Evolutionary conservation across 2,113 vertebrate genomes (phyloP), one percentile per base, ranked within the genome.

Genomic region (Chauna torquata): DNA sequence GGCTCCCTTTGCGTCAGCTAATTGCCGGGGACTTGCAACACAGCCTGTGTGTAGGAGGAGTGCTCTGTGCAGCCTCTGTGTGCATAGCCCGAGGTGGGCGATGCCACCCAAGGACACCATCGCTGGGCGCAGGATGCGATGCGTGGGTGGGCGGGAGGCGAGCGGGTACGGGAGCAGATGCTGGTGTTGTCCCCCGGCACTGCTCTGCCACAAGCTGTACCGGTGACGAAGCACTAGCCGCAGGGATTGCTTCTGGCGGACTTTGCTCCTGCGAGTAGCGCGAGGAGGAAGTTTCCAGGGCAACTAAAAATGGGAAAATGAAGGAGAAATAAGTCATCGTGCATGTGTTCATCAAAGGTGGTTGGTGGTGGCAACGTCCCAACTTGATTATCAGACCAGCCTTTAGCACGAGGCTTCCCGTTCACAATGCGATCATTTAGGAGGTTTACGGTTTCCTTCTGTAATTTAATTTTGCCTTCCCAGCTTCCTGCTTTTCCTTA

Each of bases 181-280:
- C 44, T 27, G 5, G 59, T 58, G 65, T 79, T 44, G 19, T n/a
- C 23, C 34, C 38, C 62, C 34, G 34, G 30, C 25, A 14, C 72
- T 0, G 0, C 64, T 22, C 47, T 68, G 49, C 38, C 0, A 0
- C 4, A 5, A 66, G 55, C 22, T 90, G 61, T 24, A 19, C 34
- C 32, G 6, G 24, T 50, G 68, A 20, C 0, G 0, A 83, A 74
- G 45, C 11, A 18, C 45, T 83, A 58, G 44, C 18, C 3, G 22
- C 23, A 66, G 76, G 5, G 28, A 70, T 80, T 66, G 50, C 28
- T 88, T 38, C 75, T 72, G 23, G 25, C 78, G 85, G 68, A n/a
- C 50, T 93, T 83, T 17, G 50, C 38, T 70, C 25, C 76, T n/a
- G 14, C 6, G 38, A 42, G 38, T 70, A 27, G 32, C 0, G 0